These are phyloP conservation scores for Anorthoa munda DNA, from an alignment of 2,888 invertebrate species.

Conservation along the genomic window DNA sequence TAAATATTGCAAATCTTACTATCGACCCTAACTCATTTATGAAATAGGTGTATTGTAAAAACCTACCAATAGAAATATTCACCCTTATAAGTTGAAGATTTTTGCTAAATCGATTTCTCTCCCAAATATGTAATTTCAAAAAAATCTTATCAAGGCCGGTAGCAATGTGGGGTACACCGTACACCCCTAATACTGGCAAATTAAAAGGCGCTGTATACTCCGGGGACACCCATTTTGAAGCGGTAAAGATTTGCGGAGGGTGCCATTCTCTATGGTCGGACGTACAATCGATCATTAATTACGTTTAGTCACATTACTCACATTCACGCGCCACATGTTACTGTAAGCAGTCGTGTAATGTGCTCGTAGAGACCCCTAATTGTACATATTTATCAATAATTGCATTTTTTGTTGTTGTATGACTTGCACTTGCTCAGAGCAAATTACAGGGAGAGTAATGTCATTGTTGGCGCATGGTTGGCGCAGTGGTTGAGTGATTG, in stretches of 20 bases:
- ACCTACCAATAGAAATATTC: not conserved
- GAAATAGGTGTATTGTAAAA: not conserved
- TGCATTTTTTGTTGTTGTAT: conserved; percentile 15
- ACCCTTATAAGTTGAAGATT: not conserved
- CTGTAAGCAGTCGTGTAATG: conserved; percentile 72
- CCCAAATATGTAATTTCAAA: conserved; percentile 67
- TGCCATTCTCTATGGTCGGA: conserved; percentile 80
- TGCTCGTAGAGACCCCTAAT: conserved; percentile 60
- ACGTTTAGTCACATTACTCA: conserved; percentile 89
- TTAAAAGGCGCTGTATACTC: conserved; percentile 89
- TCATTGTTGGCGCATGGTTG: no score
- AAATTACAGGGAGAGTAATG: not conserved
- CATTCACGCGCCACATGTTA: conserved; percentile 89
- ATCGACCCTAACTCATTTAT: not conserved
- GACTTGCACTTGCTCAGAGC: conserved; percentile 4
- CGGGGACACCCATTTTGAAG: conserved; percentile 83
- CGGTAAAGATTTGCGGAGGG: conserved; percentile 87
- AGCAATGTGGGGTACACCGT: conserved; percentile 76
- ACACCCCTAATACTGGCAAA: conserved; percentile 89
- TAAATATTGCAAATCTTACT: not conserved
- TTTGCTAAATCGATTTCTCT: conserved; percentile 11
- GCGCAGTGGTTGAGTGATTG: no score
- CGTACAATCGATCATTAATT: conserved; percentile 90
- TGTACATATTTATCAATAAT: conserved; percentile 48
- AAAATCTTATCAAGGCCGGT: conserved; percentile 68